Base-by-base conservation (phyloP, 1,140 invertebrate species). In the Battus philenor region DNA sequence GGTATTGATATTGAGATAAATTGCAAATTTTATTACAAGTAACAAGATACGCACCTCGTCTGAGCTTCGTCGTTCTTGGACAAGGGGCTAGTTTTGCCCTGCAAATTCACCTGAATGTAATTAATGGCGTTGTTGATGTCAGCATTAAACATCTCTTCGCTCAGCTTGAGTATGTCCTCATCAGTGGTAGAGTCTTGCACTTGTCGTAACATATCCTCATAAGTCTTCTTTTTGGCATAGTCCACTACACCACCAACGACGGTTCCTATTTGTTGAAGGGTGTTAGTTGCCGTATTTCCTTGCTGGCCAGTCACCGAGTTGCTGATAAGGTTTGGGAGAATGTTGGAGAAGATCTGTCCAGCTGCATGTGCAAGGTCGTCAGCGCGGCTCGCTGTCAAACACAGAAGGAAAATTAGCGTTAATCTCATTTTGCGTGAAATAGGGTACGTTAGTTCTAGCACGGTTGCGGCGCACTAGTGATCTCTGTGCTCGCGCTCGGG, bases 101-200 rank as follows among this genome's bases (percentile, higher is more conserved):
- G 81, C 55, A 83, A 52, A 61, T 83, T 83, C 24, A 85, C 68
- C 54, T 83, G 77, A 43, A 85, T 85, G 44, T 75, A 85, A 53
- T 75, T 74, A 47, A 79, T 50, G 2, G 81, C 81, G 50, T 85
- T 85, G 57, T 85, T 85, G 38, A 85, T 54, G 55, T 85, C 81
- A 27, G 71, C 60, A 31, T 82, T 85, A 56, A 85, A 83, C 81
- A 85, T 82, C 47, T 85, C 81, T 50, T 85, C 81, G 32, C 81
- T 75, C 34, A 85, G 45, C 3, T 71, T 64, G 9, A 83, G 54
- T 18, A 85, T 53, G 44, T 85, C 81, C 3, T 85, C 81, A 33
- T 85, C 81, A 0, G 67, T 72, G 10, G 81, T 85, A 3, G 63
- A 62, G 39, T 81, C 78, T 34, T 79, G 76, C 2, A 79, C 68